Conservation (phyloP, 2,888 invertebrate genomes). For the Yponomeuta malinellus region DNA sequence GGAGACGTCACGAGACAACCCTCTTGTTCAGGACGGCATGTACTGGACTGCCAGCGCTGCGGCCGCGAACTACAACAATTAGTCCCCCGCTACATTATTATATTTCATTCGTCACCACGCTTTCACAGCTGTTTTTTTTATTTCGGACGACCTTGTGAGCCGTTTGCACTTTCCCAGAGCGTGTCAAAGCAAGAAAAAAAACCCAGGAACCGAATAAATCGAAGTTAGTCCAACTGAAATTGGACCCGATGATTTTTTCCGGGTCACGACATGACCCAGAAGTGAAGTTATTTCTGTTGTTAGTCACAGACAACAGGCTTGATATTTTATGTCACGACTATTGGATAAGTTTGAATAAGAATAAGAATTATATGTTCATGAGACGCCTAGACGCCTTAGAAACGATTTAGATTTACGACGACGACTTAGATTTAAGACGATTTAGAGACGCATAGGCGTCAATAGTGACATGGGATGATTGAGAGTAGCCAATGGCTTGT, state of each 20-base stretch:
- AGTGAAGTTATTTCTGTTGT: conserved; percentile 9
- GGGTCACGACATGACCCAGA: conserved; percentile 16
- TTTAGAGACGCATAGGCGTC: neutral
- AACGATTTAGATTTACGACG: too few relatives aligned
- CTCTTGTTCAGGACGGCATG: conserved; percentile 37
- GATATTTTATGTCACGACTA: conserved; percentile 26
- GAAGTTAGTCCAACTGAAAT: neutral
- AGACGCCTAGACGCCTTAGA: too few relatives aligned
- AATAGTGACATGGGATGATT: neutral
- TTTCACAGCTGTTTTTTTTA: neutral
- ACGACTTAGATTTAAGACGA: neutral
- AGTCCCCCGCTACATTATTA: conserved; percentile 32
- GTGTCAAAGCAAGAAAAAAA: neutral
- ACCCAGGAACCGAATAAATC: neutral
- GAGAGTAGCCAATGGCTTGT: too few relatives aligned
- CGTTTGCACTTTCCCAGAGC: conserved; percentile 2
- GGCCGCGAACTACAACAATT: conserved; percentile 47
- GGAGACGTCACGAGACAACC: conserved; percentile 34
- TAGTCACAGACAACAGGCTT: neutral
- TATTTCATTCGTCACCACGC: conserved; percentile 10
- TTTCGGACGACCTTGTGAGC: neutral
- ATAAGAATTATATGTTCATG: too few relatives aligned
- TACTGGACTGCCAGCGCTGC: conserved; percentile 25
- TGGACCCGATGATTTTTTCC: neutral
- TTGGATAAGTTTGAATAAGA: neutral